phyloP scores from a whole-genome alignment of 2,888 invertebrate genomes.

The Steinernema carpocapsae region DNA sequence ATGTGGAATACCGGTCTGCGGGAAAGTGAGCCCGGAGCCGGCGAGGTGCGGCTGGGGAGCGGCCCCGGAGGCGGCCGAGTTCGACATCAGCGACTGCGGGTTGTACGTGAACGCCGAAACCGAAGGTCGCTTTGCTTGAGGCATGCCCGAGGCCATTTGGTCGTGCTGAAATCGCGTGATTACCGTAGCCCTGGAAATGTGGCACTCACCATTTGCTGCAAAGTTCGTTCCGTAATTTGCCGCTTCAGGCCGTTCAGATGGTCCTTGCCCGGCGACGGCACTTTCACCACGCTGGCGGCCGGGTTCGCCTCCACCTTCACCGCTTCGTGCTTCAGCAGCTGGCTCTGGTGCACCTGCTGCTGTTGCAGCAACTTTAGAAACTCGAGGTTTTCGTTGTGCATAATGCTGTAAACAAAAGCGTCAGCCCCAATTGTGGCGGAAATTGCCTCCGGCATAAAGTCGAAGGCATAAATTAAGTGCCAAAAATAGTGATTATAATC shows the following conservation, averaged over 20 bases:
- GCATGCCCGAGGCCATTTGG: constrained; percentile 37
- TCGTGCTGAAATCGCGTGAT: constrained; percentile 37
- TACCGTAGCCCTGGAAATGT: background rate
- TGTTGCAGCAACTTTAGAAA: constrained; percentile 26
- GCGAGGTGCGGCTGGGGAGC: background rate
- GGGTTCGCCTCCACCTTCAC: constrained; percentile 2
- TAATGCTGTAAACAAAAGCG: constrained; percentile 5
- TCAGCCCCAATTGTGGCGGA: background rate
- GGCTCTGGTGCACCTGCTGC: constrained; percentile 27
- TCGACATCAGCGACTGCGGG: constrained; percentile 1
- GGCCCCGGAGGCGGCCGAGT: background rate
- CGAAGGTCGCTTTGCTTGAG: constrained; percentile 40
- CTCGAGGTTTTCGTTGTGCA: constrained; percentile 32
- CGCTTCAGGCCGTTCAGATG: constrained; percentile 31
- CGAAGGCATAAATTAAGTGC: background rate
- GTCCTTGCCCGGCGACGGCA: constrained; percentile 3
- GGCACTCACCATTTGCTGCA: constrained; percentile 14
- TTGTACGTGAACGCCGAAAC: constrained; percentile 38
- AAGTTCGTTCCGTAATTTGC: constrained; percentile 14
- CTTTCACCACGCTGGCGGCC: background rate
- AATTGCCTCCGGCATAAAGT: background rate
- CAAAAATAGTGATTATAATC: background rate
- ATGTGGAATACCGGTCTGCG: constrained; percentile 12
- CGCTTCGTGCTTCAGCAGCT: constrained; percentile 12
- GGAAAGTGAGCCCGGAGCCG: constrained; percentile 9